Base-by-base conservation (phyloP, 2,888 invertebrate species). In the Nemapogon koenigi region DNA sequence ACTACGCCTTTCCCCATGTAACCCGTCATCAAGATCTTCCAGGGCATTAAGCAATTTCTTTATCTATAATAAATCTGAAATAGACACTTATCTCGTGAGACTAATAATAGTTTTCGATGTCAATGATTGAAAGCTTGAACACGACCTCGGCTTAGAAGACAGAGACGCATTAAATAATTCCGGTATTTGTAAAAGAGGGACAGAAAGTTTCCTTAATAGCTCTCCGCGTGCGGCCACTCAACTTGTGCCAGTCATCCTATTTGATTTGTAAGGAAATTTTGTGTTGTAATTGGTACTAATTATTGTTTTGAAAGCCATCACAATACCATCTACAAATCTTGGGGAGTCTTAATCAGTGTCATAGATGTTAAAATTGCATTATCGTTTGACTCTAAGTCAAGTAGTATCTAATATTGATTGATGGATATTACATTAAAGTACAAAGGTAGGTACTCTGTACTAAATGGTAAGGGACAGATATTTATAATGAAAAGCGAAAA, bases 231-330 rank as follows among this genome's bases (percentile, higher is more conserved):
- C 67, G 70, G 72, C 62, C 75, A 65, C 59, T 65, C 57, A 51
- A 62, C 56, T 65, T 61, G 44, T 63, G 68, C 72, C 55, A 75
- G 76, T 78, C 78, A 78, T 78, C 57, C 55, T 55, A 66, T 72
- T 75, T 75, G 73, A 78, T 76, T 48, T 75, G 69, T 36, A 51
- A 62, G 56, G 59, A 58, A 67, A 62, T 63, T 65, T 63, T 60
- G 61, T 64, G 57, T 57, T 55, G 65, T 75, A 75, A 76, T 73
- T 73, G 66, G 62, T 65, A 59, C 63, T 72, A 72, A 76, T 72
- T 72, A 71, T 65, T 71, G 63, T 73, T 73, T 71, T 62, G 59
- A 64, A 56, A 59, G 54, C 57, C 58, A 54, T 58, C 56, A 57
- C 19, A 33, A 19, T n/a, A 33, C 33, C 33, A 10, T n/a, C 33